Percentiles rank a stretch among this genome's conserved stretches.
Evolutionary conservation across 2,113 vertebrate species (phyloP).

Genomic region (Toxostoma redivivum): DNA sequence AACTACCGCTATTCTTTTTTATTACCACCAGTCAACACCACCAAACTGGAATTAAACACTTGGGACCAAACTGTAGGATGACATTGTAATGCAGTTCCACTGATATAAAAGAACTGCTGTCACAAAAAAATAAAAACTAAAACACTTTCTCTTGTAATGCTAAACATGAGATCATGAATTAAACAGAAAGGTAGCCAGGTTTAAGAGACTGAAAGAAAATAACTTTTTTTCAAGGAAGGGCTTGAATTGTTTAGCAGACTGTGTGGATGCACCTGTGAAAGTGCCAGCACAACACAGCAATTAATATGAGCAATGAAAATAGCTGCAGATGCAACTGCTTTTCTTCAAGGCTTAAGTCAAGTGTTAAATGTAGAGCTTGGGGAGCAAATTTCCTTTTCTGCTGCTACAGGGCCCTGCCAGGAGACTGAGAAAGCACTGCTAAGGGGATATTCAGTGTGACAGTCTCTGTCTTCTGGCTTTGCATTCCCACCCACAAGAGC

Average conservation of each 20-base stretch:
- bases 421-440: neutral
- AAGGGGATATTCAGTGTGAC: neutral
- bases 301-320: neutral
- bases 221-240: neutral
- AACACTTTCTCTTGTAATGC: neutral
- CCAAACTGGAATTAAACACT: neutral
- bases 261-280: neutral
- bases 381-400: neutral
- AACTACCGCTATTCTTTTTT: neutral
- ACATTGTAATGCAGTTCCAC: neutral
- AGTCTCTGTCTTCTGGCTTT: neutral
- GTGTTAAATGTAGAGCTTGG: neutral
- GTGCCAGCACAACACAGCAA: fast-evolving
- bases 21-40: neutral
- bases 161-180: neutral
- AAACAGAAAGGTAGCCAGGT: neutral
- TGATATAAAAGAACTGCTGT: neutral
- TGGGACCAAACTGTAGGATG: neutral
- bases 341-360: neutral
- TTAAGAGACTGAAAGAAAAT: neutral
- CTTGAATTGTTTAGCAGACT: neutral
- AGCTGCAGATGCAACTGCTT: neutral
- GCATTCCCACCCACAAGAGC: neutral
- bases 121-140: neutral
- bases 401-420: neutral